phyloP scores from a whole-genome alignment of 2,888 invertebrate species.

The Pyrochroa serraticornis region DNA sequence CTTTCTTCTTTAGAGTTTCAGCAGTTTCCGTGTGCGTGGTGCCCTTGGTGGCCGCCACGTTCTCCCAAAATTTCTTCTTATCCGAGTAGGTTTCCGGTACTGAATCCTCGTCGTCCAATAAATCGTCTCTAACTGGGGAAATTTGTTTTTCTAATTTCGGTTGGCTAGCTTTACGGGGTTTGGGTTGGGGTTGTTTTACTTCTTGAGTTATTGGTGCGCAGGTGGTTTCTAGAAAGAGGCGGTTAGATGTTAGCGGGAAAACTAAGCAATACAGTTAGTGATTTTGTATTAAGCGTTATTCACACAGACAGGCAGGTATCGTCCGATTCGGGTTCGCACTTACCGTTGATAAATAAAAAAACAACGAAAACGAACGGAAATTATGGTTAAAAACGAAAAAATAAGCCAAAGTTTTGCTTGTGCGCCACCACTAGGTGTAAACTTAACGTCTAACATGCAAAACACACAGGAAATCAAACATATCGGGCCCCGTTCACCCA shows the following conservation, averaged over 20 bases:
- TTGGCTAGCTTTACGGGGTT: constrained; percentile 53
- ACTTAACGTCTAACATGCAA: constrained; percentile 37
- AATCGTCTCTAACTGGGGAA: constrained; percentile 50
- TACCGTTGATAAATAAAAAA: constrained; percentile 39
- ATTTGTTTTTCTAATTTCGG: constrained; percentile 42
- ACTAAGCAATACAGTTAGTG: constrained; percentile 48
- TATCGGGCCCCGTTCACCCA: constrained; percentile 53
- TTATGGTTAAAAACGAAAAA: constrained; percentile 32
- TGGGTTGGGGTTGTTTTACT: constrained; percentile 60
- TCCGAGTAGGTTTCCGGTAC: constrained; percentile 57
- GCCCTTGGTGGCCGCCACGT: constrained; percentile 47
- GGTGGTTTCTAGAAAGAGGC: constrained; percentile 58
- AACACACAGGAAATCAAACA: constrained; percentile 51
- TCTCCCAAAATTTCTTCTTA: constrained; percentile 63
- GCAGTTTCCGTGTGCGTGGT: constrained; percentile 28
- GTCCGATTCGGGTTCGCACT: constrained; percentile 29
- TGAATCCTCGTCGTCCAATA: constrained; percentile 45
- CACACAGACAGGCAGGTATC: constrained; percentile 45
- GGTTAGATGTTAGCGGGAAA: constrained; percentile 56
- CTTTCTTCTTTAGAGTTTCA: constrained; percentile 48
- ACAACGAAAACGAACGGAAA: constrained; percentile 38
- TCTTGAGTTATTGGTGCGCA: constrained; percentile 51
- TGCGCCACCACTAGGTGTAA: constrained; percentile 28
- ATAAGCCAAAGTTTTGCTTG: constrained; percentile 51
- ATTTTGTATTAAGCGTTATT: constrained; percentile 25